Conservation (phyloP, 1,140 invertebrate species). For the Cepaea nemoralis region DNA sequence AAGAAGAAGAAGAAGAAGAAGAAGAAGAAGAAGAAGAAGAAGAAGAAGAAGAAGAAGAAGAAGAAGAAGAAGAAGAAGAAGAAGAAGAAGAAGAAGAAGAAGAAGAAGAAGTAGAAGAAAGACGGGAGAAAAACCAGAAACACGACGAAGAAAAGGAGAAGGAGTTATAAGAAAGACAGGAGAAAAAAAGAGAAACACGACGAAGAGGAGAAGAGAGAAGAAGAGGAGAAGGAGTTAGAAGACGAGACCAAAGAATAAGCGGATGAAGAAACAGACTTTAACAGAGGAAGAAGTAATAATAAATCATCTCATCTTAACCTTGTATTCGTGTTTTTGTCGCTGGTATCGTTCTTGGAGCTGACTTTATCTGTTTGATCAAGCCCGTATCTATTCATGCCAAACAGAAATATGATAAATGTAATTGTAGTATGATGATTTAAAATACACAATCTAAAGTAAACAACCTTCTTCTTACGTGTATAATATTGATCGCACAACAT, state of each 20-base stretch:
- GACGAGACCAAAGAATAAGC: neutral
- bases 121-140: neutral
- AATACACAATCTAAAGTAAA: too few relatives aligned
- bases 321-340: too few relatives aligned
- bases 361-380: too few relatives aligned
- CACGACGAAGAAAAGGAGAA: too few relatives aligned
- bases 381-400: too few relatives aligned
- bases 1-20: neutral
- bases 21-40: neutral
- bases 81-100: neutral
- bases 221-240: neutral
- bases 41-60: neutral
- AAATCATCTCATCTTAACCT: too few relatives aligned
- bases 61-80: neutral
- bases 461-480: too few relatives aligned
- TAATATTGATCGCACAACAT: too few relatives aligned
- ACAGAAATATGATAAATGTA: too few relatives aligned
- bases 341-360: too few relatives aligned
- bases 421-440: too few relatives aligned
- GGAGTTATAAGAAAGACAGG: neutral
- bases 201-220: neutral
- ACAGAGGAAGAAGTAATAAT: too few relatives aligned
- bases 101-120: conserved; percentile 12
- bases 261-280: neutral
- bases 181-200: neutral